Percentiles rank a stretch among this genome's conserved stretches.
phyloP scores from a whole-genome alignment of 2,888 invertebrate genomes.

The Zootermopsis nevadensis region DNA sequence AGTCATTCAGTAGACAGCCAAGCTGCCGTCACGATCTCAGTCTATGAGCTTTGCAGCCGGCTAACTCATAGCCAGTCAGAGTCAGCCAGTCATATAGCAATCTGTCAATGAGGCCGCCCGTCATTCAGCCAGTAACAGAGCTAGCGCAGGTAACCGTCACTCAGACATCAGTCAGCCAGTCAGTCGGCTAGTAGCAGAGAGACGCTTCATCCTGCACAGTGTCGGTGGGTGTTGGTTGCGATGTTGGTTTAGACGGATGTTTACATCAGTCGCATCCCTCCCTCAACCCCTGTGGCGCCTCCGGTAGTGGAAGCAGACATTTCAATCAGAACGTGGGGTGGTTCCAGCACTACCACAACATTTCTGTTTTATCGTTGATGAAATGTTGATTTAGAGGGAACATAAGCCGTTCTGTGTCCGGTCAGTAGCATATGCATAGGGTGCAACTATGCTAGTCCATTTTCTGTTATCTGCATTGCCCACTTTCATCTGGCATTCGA shows the following conservation, averaged over 20 bases:
- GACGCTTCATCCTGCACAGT: not conserved
- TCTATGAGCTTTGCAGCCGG: too few relatives aligned
- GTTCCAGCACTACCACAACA: conserved; percentile 24
- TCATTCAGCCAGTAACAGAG: not conserved
- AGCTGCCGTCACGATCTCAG: too few relatives aligned
- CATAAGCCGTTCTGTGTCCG: not conserved
- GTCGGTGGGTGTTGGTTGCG: not conserved
- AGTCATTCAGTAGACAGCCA: too few relatives aligned
- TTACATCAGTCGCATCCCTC: not conserved
- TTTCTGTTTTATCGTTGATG: conserved; percentile 35
- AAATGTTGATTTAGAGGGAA: conserved; percentile 33
- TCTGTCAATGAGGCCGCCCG: too few relatives aligned
- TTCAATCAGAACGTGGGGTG: not conserved
- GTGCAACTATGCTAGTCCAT: too few relatives aligned
- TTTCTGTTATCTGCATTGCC: too few relatives aligned
- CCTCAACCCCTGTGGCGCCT: not conserved
- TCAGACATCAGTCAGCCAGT: not conserved
- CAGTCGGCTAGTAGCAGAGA: not conserved
- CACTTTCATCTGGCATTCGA: too few relatives aligned
- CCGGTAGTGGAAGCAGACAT: not conserved
- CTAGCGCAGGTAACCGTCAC: not conserved
- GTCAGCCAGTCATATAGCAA: too few relatives aligned
- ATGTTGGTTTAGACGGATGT: not conserved
- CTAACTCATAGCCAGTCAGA: too few relatives aligned
- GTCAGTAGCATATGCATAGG: not conserved